Base-by-base conservation (phyloP, 2,888 invertebrate genomes). In the Trachelus stipa region DNA sequence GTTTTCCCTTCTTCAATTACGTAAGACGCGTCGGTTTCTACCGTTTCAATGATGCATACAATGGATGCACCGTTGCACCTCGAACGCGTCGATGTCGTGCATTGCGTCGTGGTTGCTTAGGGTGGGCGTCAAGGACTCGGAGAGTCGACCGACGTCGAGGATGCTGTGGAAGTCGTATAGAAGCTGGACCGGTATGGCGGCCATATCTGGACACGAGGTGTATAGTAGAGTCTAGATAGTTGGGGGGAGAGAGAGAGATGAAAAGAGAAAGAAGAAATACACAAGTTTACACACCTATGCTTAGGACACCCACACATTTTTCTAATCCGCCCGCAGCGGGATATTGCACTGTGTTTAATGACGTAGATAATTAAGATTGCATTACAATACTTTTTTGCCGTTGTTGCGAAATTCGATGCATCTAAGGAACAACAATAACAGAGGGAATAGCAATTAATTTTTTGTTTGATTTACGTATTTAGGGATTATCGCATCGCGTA, bases 61-160 rank as follows among this genome's bases (percentile, higher is more conserved):
- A 71, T 71, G 71, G 71, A 34, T 71, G 71, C 33, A 71, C 71
- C 71, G 71, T 71, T 71, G 31, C 31, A 71, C 15, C 31, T 31
- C 15, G 71, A 30, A 71, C 71, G 71, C 15, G 71, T 34, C 71
- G 71, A 71, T 15, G 71, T 12, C 71, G 3, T 6, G 71, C 23
- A 15, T 56, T 23, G 56, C 56, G 56, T 56, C 56, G 56, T 56
- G 56, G 56, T 9, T 56, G 56, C 56, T 23, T 23, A 56, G 88
- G 87, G 88, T 89, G 87, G 88, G 88, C 89, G 89, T 88, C 89
- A 89, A 90, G 88, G 89, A 88, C 88, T 88, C 85, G 80, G 77
- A 74, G 56, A 81, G 81, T 82, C 76, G 78, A 77, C 68, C 79
- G 83, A 81, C 81, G 82, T 80, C 79, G 81, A 81, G 83, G 82